A percentile compares a stretch with the other conserved stretches of the same genome.
phyloP scores from a whole-genome alignment of 1,140 invertebrate genomes.

The Lordiphosa mommai region DNA sequence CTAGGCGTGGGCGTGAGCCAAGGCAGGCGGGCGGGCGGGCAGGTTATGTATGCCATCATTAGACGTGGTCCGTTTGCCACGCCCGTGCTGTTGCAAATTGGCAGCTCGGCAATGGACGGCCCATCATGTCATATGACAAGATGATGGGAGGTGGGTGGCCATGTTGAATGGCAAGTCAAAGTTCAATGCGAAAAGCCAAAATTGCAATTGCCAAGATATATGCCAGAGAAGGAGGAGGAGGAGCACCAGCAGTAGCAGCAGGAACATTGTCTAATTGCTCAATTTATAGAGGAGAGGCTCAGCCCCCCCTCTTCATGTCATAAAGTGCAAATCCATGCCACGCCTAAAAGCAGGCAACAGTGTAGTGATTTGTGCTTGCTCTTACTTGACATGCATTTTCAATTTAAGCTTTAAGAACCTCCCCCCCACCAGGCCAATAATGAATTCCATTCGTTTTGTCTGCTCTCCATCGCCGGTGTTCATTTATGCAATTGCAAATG shows the following conservation, averaged over 20 bases:
- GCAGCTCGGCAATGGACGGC: conserved; percentile 61
- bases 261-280: conserved; percentile 71
- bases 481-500: conserved; percentile 62
- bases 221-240: conserved; percentile 9
- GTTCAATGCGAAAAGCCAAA: conserved; percentile 65
- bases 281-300: conserved; percentile 39
- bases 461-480: conserved; percentile 18
- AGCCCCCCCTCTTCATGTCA: conserved; percentile 39
- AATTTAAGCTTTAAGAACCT: conserved; percentile 62
- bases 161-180: conserved; percentile 59
- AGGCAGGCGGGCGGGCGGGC: conserved; percentile 21
- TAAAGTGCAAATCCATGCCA: conserved; percentile 53
- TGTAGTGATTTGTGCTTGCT: conserved; percentile 62
- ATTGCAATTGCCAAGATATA: conserved; percentile 65
- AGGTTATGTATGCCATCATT: conserved; percentile 75
- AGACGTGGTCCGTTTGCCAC: conserved; percentile 74
- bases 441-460: conserved; percentile 63
- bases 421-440: conserved; percentile 43
- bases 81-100: conserved; percentile 71
- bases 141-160: conserved; percentile 12
- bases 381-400: conserved; percentile 72
- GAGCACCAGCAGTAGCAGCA: conserved; percentile 2
- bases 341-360: conserved; percentile 40
- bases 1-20: conserved; percentile 19
- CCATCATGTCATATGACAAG: conserved; percentile 65